phyloP scores from a whole-genome alignment of 2,888 invertebrate genomes.

The Icerya purchasi region DNA sequence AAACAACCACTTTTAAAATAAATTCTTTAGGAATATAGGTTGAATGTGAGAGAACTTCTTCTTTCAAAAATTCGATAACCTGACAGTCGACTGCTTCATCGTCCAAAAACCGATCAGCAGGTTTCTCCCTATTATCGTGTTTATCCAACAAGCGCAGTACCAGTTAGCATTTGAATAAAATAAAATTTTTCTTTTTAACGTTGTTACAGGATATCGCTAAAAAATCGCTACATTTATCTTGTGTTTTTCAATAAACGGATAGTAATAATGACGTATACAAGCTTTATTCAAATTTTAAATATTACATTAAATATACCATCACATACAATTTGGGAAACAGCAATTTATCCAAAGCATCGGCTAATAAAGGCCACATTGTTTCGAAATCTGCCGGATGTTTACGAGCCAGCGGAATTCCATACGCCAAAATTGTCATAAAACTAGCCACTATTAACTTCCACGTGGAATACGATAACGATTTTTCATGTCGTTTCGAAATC shows the following conservation, averaged over 20 bases:
- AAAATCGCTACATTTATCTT: too few species aligned
- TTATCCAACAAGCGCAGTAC: too few species aligned
- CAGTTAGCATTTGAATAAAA: too few species aligned
- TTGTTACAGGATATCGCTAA: too few species aligned
- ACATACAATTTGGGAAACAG: conserved; percentile 61
- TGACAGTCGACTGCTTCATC: conserved; percentile 67
- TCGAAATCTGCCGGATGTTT: conserved; percentile 46
- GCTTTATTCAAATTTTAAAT: too few species aligned
- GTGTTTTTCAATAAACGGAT: too few species aligned
- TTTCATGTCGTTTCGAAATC: conserved; percentile 46
- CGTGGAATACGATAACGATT: conserved; percentile 12
- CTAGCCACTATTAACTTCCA: conserved; percentile 66
- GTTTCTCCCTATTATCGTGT: conserved; percentile 25
- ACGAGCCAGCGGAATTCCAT: conserved; percentile 71
- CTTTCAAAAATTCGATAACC: conserved; percentile 57
- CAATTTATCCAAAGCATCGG: conserved; percentile 69
- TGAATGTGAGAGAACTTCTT: conserved; percentile 62
- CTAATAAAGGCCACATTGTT: conserved; percentile 69
- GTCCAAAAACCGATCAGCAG: conserved; percentile 32
- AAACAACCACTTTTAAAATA: conserved; percentile 56
- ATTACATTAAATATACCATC: too few species aligned
- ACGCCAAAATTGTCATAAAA: conserved; percentile 51
- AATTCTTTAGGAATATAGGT: conserved; percentile 57
- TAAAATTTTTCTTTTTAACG: too few species aligned
- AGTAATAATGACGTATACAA: too few species aligned